These are phyloP conservation scores for Leucophenga montana DNA, from an alignment of 2,888 invertebrate genomes.

Conservation along the genomic window DNA sequence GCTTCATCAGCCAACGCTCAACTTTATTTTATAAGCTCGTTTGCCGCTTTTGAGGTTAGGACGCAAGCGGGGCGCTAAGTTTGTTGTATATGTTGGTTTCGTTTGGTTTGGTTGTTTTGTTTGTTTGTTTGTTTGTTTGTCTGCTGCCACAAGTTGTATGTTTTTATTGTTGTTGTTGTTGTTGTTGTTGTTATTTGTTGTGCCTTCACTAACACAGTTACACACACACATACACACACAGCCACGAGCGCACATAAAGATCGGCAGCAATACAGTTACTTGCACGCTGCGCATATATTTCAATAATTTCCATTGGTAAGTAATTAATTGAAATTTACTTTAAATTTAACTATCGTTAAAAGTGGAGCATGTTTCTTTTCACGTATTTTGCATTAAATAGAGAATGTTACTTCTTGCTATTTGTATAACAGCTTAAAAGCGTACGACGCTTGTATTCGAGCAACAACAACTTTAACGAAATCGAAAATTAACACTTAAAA, in stretches of 20 bases:
- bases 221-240: constrained; percentile 3
- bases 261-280: constrained; percentile 28
- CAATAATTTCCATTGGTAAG: neutral
- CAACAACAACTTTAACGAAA: neutral
- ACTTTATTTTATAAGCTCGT: constrained; percentile 40
- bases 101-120: constrained; percentile 5
- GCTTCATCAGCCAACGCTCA: neutral
- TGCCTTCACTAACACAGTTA: constrained; percentile 49
- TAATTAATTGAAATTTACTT: too few species aligned
- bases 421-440: too few species aligned
- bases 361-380: too few species aligned
- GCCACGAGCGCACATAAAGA: too few species aligned
- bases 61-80: constrained; percentile 53
- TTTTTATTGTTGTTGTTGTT: constrained; percentile 21
- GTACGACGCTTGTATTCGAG: neutral
- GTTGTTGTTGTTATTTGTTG: constrained; percentile 31
- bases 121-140: constrained; percentile 9
- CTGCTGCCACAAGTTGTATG: constrained; percentile 7
- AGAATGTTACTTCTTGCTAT: too few species aligned
- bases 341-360: too few species aligned
- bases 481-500: neutral
- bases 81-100: constrained; percentile 33
- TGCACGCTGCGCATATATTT: neutral
- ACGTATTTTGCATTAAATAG: too few species aligned
- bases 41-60: constrained; percentile 54